These are phyloP conservation scores for Falco rusticolus DNA, from an alignment of 2,797 vertebrate genomes.

Conservation along the genomic window DNA sequence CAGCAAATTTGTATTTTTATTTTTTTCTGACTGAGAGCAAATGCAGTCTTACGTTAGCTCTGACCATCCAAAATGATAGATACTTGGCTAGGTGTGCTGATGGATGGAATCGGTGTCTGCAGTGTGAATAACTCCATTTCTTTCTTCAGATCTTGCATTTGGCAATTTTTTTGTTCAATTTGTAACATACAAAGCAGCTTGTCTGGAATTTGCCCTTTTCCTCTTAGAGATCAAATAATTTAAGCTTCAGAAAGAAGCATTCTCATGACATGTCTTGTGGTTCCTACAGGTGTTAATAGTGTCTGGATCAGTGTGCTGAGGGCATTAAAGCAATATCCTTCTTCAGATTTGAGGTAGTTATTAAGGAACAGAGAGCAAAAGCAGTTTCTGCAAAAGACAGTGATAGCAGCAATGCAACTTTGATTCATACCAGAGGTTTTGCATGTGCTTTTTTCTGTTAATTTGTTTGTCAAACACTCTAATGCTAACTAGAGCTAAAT, in stretches of 20 bases:
- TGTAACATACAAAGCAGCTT: slow-evolving; percentile 59
- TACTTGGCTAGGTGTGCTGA: background rate
- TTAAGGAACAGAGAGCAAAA: slow-evolving; percentile 51
- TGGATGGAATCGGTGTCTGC: slow-evolving; percentile 13
- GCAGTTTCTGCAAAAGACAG: background rate
- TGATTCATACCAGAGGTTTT: background rate
- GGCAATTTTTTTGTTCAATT: slow-evolving; percentile 52
- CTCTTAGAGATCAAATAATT: slow-evolving; percentile 65
- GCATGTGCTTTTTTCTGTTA: background rate
- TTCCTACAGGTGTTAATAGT: slow-evolving; percentile 67
- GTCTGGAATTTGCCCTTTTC: slow-evolving; percentile 63
- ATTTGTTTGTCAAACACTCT: background rate
- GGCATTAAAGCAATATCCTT: slow-evolving; percentile 62
- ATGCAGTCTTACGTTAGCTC: background rate
- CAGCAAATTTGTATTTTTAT: background rate
- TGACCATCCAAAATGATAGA: background rate
- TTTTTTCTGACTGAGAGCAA: background rate
- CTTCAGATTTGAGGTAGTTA: slow-evolving; percentile 42
- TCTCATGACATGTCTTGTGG: slow-evolving; percentile 50
- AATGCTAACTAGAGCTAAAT: background rate
- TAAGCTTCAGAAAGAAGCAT: slow-evolving; percentile 54
- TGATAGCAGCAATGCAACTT: background rate
- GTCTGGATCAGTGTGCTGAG: slow-evolving; percentile 61
- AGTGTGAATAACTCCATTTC: slow-evolving; percentile 11
- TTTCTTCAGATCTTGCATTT: slow-evolving; percentile 48